A percentile compares a stretch with the other conserved stretches of the same genome.
Conservation (phyloP, 2,888 invertebrate genomes). For the Agriopis marginaria region DNA sequence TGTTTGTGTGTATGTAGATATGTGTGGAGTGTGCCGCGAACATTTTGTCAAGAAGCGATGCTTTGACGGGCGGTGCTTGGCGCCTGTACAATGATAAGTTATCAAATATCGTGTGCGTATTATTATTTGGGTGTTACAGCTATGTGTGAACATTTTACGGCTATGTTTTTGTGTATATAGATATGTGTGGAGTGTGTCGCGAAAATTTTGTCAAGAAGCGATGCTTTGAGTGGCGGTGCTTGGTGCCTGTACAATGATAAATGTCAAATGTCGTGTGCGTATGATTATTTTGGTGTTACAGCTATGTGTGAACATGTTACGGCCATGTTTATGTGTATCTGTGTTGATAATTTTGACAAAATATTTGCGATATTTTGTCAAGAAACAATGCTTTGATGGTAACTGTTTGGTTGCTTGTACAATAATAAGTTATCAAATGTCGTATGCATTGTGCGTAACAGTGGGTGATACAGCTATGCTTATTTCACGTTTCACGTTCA, state of each 20-base stretch:
- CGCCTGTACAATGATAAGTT: slow-evolving; percentile 79
- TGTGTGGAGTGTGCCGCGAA: slow-evolving; percentile 1
- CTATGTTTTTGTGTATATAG: too few species aligned
- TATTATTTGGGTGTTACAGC: slow-evolving; percentile 48
- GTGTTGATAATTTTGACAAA: too few species aligned
- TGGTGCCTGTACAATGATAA: too few species aligned
- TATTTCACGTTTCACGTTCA: too few species aligned
- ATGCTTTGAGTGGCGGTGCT: too few species aligned
- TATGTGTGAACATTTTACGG: slow-evolving; percentile 4
- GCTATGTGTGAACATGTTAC: not conserved
- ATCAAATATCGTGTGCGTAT: slow-evolving; percentile 70
- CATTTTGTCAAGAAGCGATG: slow-evolving; percentile 85
- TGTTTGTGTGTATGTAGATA: slow-evolving; percentile 42
- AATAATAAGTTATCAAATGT: too few species aligned
- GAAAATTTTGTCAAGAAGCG: not conserved
- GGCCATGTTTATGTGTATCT: too few species aligned
- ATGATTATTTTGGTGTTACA: slow-evolving; percentile 33
- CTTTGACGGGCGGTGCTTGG: slow-evolving; percentile 82
- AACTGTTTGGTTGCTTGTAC: too few species aligned
- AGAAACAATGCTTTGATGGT: too few species aligned
- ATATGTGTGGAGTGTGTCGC: not conserved
- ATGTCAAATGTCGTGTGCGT: too few species aligned
- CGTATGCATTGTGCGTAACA: slow-evolving; percentile 65
- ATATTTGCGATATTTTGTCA: too few species aligned
- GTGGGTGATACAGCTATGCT: slow-evolving; percentile 42